Conservation (phyloP, 2,797 vertebrate genomes). For the Crenichthys baileyi region DNA sequence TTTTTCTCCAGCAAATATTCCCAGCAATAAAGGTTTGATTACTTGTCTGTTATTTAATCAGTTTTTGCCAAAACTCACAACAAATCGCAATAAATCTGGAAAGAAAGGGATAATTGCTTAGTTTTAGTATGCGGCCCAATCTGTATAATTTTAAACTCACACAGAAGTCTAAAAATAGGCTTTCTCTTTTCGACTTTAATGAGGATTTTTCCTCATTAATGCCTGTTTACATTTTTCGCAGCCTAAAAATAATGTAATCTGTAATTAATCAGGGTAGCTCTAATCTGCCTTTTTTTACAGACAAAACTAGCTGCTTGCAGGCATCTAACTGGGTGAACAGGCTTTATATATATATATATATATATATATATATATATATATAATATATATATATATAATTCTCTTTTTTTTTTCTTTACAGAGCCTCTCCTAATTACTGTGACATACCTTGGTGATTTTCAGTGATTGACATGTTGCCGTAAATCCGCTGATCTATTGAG, state of each 20-base stretch:
- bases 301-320: not conserved
- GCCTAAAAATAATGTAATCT: not conserved
- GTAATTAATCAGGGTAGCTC: slow-evolving; percentile 4
- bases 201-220: not conserved
- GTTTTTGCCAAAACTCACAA: not conserved
- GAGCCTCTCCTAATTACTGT: slow-evolving; percentile 13
- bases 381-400: too few relatives aligned
- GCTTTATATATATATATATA: not conserved
- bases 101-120: not conserved
- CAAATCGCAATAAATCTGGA: not conserved
- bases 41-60: not conserved
- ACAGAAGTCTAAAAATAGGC: not conserved
- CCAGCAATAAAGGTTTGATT: not conserved
- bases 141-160: not conserved
- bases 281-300: not conserved
- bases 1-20: not conserved
- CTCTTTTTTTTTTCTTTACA: not conserved
- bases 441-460: slow-evolving; percentile 2
- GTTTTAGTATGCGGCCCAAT: not conserved
- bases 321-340: not conserved
- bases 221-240: not conserved
- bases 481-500: slow-evolving; percentile 11
- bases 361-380: too few relatives aligned
- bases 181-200: not conserved
- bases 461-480: slow-evolving; percentile 9